Conservation (phyloP, 2,888 invertebrate genomes). For the Campoplex nolae region DNA sequence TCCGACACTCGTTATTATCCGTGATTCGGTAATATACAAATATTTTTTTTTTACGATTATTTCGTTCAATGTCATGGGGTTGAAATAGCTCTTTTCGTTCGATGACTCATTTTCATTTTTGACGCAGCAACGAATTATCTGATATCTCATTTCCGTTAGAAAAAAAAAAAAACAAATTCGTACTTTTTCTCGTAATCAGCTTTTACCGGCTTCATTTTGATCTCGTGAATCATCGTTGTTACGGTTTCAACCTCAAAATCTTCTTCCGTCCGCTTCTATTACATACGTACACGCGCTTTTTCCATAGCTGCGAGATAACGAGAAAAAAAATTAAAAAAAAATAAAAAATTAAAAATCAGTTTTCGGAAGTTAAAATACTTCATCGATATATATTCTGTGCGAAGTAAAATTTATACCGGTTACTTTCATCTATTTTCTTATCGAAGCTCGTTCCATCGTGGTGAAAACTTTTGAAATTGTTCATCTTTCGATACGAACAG, state of each 20-base stretch:
- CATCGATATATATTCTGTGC: too few relatives aligned
- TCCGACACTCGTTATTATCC: not conserved
- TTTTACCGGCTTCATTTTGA: slow-evolving; percentile 31
- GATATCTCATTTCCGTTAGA: not conserved
- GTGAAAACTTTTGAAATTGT: not conserved
- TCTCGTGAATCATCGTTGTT: slow-evolving; percentile 59
- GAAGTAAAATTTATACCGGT: too few relatives aligned
- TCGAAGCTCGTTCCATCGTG: not conserved
- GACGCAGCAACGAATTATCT: too few relatives aligned
- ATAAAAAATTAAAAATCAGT: too few relatives aligned
- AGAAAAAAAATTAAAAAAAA: too few relatives aligned
- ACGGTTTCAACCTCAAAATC: slow-evolving; percentile 52
- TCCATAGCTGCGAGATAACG: not conserved
- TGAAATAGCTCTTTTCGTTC: too few relatives aligned
- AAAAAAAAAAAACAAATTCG: too few relatives aligned
- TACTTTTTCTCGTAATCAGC: slow-evolving; percentile 29
- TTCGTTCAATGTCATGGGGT: not conserved
- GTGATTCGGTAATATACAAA: not conserved
- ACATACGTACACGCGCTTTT: slow-evolving; percentile 46
- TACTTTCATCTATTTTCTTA: not conserved
- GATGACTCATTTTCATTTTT: too few relatives aligned
- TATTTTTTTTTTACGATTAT: not conserved
- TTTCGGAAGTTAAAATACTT: too few relatives aligned
- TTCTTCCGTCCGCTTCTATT: slow-evolving; percentile 30
- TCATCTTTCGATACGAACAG: not conserved